These are phyloP conservation scores for Diachasmimorpha longicaudata DNA, from an alignment of 1,140 invertebrate genomes.

Conservation along the genomic window DNA sequence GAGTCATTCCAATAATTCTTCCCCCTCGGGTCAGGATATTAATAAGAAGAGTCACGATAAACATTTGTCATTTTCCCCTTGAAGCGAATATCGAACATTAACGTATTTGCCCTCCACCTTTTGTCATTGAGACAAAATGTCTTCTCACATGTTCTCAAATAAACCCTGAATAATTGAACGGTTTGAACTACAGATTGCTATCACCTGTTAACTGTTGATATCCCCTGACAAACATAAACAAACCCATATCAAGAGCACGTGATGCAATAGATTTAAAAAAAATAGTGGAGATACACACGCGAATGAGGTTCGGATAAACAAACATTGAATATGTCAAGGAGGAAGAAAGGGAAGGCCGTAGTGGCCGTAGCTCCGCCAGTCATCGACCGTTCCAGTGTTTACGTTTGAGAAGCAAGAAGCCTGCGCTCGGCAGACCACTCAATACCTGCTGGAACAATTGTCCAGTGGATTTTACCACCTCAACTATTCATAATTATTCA, in stretches of 20 bases:
- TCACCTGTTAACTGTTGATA: background rate
- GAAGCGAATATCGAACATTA: background rate
- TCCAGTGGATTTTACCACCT: background rate
- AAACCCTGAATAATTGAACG: background rate
- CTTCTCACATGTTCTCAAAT: background rate
- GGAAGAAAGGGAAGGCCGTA: background rate
- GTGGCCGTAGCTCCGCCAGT: background rate
- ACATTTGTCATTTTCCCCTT: background rate
- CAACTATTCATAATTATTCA: background rate
- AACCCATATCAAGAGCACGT: background rate
- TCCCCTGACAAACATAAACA: background rate
- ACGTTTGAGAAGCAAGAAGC: slow-evolving; percentile 18
- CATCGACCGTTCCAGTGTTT: slow-evolving; percentile 29
- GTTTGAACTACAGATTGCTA: background rate
- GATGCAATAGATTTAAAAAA: background rate
- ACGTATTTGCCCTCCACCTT: background rate
- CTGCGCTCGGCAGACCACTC: background rate
- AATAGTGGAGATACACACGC: background rate
- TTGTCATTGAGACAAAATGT: background rate
- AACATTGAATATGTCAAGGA: background rate
- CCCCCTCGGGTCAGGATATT: too few relatives aligned
- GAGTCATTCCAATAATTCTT: too few relatives aligned
- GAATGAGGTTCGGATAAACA: background rate
- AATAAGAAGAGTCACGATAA: background rate
- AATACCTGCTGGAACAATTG: background rate